Conservation (phyloP, 2,888 invertebrate species). For the Netelia inedita region DNA sequence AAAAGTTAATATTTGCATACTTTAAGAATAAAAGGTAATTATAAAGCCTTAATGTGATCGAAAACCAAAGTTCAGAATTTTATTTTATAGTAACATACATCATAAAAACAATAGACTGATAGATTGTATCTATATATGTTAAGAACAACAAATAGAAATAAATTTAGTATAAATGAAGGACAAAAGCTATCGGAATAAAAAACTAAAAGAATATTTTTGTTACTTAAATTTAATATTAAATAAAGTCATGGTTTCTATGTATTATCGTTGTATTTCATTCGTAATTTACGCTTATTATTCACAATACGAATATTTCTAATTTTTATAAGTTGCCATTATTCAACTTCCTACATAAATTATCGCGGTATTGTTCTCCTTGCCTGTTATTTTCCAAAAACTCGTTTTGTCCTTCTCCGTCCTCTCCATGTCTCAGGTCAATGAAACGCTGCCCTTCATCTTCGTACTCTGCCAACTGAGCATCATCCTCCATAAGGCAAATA, state of each 20-base stretch:
- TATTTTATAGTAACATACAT: neutral
- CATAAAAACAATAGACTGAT: neutral
- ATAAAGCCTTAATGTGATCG: neutral
- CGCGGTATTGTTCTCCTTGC: neutral
- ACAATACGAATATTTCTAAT: neutral
- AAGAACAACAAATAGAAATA: neutral
- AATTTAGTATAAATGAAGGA: no score
- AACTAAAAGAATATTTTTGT: no score
- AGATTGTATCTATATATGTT: neutral
- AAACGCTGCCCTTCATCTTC: neutral
- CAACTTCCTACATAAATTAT: neutral
- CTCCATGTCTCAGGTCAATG: constrained; percentile 1
- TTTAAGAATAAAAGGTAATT: neutral
- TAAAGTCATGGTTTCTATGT: neutral
- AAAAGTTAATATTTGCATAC: neutral
- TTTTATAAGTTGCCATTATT: constrained; percentile 1
- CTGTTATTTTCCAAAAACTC: neutral
- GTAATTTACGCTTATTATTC: neutral
- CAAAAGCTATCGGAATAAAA: no score
- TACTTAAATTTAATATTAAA: neutral
- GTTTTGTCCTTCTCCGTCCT: neutral
- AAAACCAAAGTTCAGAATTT: neutral
- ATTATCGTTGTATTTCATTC: neutral
- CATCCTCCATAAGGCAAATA: constrained; percentile 59
- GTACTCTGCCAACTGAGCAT: no score